Base-by-base conservation (phyloP, 2,113 vertebrate species). In the Chionodraco myersi region DNA sequence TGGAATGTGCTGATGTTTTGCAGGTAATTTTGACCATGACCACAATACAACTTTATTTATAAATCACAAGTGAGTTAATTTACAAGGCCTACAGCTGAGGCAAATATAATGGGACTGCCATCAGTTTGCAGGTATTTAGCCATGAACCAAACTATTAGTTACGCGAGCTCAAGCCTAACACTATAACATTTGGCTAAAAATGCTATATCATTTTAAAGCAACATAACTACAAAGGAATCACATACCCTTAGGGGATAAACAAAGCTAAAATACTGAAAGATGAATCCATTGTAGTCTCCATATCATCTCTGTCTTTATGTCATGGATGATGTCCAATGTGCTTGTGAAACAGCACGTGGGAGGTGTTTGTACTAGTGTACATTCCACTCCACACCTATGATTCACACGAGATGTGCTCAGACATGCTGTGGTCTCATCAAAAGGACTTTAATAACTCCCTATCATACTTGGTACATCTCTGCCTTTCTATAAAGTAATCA, bases 351-450 rank as follows among this genome's bases (percentile, higher is more conserved):
- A 73, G 71, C 14, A 57, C 49, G 72, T 79, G 79, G 80, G 69
- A 76, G 66, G 34, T 70, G 66, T 80, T 76, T 64, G 74, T 76
- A 79, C 54, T 48, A 34, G 63, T 48, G 63, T 62, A 72, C 81
- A 87, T 88, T 84, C 73, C 79, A 30, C 63, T 54, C 61, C 58
- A 26, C 34, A 54, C 75, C 75, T 83, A 56, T 65, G 45, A 77
- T 79, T 87, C 73, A 60, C 57, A 60, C 2, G 34, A 47, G 53
- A 89, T 83, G 56, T 79, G 87, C 76, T 74, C 57, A 64, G 79
- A 56, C 82, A 75, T 0, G 80, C 82, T 30, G 54, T 15, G 21
- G 67, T 21, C 64, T 48, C 66, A 21, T 64, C 75, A 52, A 56
- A 59, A 72, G 45, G 15, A 62, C 49, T 66, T 68, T 8, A 56